A percentile compares a stretch with the other conserved stretches of the same genome.
Evolutionary conservation across 2,113 vertebrate genomes (phyloP).

Genomic region (Cairina moschata): DNA sequence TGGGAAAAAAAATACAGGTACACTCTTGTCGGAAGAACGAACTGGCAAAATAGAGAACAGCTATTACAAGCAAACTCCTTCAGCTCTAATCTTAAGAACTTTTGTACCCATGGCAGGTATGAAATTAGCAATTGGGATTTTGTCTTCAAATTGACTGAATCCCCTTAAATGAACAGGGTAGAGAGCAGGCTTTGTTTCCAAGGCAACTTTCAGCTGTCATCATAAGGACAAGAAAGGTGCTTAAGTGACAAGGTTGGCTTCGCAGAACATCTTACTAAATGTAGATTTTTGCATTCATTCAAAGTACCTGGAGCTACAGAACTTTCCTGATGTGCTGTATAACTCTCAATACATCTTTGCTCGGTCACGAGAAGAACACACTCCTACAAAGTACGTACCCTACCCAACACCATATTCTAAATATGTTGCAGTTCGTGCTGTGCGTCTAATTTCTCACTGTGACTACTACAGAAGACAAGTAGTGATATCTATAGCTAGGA

Average conservation of each 20-base stretch:
- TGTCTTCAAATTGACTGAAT: constrained; percentile 3
- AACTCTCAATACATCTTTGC: background rate
- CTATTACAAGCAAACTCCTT: background rate
- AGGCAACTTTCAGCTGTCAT: background rate
- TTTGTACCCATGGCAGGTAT: background rate
- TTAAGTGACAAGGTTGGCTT: constrained; percentile 18
- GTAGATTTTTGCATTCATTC: constrained; percentile 40
- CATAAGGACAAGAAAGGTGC: background rate
- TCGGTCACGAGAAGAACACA: background rate
- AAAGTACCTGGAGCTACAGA: background rate
- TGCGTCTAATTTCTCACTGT: background rate
- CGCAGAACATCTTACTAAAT: constrained; percentile 19
- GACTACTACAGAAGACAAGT: background rate
- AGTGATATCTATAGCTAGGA: background rate
- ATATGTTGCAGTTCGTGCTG: background rate
- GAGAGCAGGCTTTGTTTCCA: constrained; percentile 17
- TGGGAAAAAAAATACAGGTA: background rate
- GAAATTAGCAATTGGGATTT: background rate
- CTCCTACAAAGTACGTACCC: background rate
- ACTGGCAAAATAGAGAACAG: background rate
- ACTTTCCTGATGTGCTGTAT: background rate
- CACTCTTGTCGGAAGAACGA: background rate
- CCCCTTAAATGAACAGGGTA: background rate
- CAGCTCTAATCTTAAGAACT: background rate
- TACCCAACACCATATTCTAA: background rate